These are phyloP conservation scores for Conus ventricosus DNA, from an alignment of 1,140 invertebrate genomes.

Conservation along the genomic window DNA sequence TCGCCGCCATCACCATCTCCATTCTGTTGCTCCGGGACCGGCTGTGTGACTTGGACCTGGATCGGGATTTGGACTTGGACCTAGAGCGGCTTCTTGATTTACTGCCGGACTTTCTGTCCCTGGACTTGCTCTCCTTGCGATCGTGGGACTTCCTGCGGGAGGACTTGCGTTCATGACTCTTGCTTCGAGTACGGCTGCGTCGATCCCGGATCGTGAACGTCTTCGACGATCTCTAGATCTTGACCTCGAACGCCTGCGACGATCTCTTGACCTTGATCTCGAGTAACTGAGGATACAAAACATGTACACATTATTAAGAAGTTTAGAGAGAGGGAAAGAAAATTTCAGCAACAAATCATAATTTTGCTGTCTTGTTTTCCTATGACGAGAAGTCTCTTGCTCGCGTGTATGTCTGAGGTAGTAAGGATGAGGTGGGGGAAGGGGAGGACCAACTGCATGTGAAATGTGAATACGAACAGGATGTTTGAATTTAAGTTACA, in stretches of 20 bases:
- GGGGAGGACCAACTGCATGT: too few species aligned
- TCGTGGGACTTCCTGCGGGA: conserved; percentile 29
- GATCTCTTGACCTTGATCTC: conserved; percentile 49
- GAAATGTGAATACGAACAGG: too few species aligned
- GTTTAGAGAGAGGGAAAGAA: too few species aligned
- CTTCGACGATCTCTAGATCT: conserved; percentile 48
- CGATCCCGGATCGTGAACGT: conserved; percentile 48
- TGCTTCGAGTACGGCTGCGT: conserved; percentile 43
- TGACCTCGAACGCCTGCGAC: conserved; percentile 46
- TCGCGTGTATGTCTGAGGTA: too few species aligned
- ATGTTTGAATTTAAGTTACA: too few species aligned
- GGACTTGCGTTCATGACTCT: conserved; percentile 31
- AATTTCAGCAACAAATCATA: too few species aligned
- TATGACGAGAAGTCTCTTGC: too few species aligned
- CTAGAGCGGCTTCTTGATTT: conserved; percentile 40
- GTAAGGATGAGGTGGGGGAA: too few species aligned
- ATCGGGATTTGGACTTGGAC: neutral
- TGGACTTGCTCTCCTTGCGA: conserved; percentile 31
- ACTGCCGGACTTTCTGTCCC: conserved; percentile 19
- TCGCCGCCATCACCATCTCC: neutral
- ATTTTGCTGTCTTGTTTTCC: too few species aligned
- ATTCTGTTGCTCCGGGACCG: conserved; percentile 2
- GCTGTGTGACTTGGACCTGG: neutral
- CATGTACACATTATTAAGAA: too few species aligned
- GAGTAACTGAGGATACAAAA: conserved; percentile 33